Conservation (phyloP, 2,888 invertebrate genomes). For the Dastarcus helophoroides region DNA sequence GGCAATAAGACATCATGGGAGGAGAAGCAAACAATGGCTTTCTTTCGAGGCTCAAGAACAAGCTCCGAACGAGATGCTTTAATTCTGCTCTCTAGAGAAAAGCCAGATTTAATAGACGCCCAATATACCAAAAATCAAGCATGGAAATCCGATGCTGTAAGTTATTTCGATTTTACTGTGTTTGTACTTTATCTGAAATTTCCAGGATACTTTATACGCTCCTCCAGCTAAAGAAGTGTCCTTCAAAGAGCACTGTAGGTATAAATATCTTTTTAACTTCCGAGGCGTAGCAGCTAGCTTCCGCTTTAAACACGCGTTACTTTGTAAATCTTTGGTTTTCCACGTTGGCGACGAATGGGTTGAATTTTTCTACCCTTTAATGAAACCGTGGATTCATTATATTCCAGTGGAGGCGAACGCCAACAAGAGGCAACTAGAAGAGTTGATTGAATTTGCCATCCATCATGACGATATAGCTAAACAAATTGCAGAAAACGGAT, state of each 20-base stretch:
- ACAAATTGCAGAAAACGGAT: conserved; percentile 74
- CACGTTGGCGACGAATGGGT: conserved; percentile 91
- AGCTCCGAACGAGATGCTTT: conserved; percentile 82
- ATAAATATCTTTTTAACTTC: conserved; percentile 91
- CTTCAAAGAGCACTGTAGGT: conserved; percentile 86
- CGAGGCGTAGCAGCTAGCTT: conserved; percentile 96
- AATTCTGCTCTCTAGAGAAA: conserved; percentile 63
- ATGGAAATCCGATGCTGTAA: conserved; percentile 84
- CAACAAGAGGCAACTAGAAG: conserved; percentile 55
- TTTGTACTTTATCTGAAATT: conserved; percentile 15
- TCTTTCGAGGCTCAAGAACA: conserved; percentile 92
- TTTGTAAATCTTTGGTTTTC: conserved; percentile 86
- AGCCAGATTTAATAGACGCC: conserved; percentile 75
- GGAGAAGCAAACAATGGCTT: conserved; percentile 57
- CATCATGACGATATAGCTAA: conserved; percentile 61
- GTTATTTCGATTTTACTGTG: conserved; percentile 11
- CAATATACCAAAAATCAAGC: conserved; percentile 97
- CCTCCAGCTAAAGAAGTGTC: conserved; percentile 77
- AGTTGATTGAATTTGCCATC: conserved; percentile 62
- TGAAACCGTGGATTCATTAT: conserved; percentile 94
- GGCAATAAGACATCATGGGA: conserved; percentile 68
- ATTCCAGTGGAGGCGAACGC: conserved; percentile 64
- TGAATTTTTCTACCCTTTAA: conserved; percentile 85
- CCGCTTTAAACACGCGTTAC: conserved; percentile 86
- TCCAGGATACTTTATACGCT: conserved; percentile 73